phyloP scores from a whole-genome alignment of 1,140 invertebrate genomes.

The Eumeta japonica region DNA sequence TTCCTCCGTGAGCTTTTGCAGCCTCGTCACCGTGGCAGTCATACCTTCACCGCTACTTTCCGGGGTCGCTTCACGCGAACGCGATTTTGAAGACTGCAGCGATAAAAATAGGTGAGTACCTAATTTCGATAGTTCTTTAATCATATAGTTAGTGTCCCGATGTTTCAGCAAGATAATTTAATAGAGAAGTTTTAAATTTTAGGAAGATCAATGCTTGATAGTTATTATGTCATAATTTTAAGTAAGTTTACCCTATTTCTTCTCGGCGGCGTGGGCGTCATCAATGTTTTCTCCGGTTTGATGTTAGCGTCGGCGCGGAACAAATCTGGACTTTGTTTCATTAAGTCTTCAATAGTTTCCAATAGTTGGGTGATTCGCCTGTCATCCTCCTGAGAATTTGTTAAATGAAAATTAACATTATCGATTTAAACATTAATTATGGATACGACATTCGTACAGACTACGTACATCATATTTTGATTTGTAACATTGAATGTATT shows the following conservation, averaged over 20 bases:
- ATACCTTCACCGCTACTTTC: constrained; percentile 23
- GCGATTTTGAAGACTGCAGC: constrained; percentile 43
- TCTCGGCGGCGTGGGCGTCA: constrained; percentile 51
- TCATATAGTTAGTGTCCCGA: constrained; percentile 1
- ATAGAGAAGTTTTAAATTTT: neutral
- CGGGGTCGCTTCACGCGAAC: constrained; percentile 46
- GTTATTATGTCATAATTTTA: neutral
- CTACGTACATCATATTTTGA: too few relatives aligned
- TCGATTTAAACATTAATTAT: neutral
- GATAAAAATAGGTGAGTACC: too few relatives aligned
- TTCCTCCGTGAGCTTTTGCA: constrained; percentile 40
- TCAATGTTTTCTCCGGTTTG: constrained; percentile 36
- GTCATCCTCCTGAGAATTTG: constrained; percentile 59
- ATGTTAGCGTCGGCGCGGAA: constrained; percentile 35
- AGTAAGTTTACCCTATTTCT: constrained; percentile 51
- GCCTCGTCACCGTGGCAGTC: constrained; percentile 26
- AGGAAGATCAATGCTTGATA: neutral
- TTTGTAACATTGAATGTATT: too few relatives aligned
- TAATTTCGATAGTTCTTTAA: constrained; percentile 4
- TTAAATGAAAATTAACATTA: too few relatives aligned
- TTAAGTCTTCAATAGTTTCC: constrained; percentile 74
- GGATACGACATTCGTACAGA: too few relatives aligned
- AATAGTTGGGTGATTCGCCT: constrained; percentile 68
- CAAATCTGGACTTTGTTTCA: constrained; percentile 70
- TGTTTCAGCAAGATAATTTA: neutral